Conservation (phyloP, 2,888 invertebrate genomes). For the Trypoxylon attenuatum region DNA sequence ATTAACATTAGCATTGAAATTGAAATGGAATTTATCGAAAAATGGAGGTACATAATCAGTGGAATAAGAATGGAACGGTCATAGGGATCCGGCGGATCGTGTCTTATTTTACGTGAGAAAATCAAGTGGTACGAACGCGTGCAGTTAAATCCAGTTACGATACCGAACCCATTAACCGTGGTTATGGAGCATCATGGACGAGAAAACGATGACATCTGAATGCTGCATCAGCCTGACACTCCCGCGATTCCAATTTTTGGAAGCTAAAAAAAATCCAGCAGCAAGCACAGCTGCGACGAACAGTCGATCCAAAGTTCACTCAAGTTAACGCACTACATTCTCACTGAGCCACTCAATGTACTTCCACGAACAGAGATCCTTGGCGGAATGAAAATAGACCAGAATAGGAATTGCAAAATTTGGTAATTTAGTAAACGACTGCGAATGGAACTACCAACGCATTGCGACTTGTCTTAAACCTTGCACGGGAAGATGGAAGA, state of each 20-base stretch:
- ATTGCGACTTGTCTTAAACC: too few relatives aligned
- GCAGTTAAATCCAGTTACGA: slow-evolving; percentile 46
- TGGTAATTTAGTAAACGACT: too few relatives aligned
- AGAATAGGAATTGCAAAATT: too few relatives aligned
- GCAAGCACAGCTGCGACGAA: background rate
- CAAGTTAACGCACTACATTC: too few relatives aligned
- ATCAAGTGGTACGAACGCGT: slow-evolving; percentile 4
- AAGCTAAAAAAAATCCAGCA: background rate
- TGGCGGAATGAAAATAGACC: too few relatives aligned
- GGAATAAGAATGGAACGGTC: background rate
- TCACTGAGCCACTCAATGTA: too few relatives aligned
- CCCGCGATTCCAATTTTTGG: background rate
- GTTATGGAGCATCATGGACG: slow-evolving; percentile 29
- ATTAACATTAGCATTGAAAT: too few relatives aligned
- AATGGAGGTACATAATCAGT: background rate
- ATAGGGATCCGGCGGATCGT: background rate
- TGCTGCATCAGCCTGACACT: background rate
- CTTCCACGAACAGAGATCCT: too few relatives aligned
- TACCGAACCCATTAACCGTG: slow-evolving; percentile 39
- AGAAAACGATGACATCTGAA: slow-evolving; percentile 24
- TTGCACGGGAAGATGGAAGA: too few relatives aligned
- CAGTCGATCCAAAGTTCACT: too few relatives aligned
- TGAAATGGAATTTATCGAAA: too few relatives aligned
- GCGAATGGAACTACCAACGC: too few relatives aligned
- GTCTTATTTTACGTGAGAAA: slow-evolving; percentile 21